Conservation (phyloP, 2,113 vertebrate genomes). For the Lasiurus cinereus region DNA sequence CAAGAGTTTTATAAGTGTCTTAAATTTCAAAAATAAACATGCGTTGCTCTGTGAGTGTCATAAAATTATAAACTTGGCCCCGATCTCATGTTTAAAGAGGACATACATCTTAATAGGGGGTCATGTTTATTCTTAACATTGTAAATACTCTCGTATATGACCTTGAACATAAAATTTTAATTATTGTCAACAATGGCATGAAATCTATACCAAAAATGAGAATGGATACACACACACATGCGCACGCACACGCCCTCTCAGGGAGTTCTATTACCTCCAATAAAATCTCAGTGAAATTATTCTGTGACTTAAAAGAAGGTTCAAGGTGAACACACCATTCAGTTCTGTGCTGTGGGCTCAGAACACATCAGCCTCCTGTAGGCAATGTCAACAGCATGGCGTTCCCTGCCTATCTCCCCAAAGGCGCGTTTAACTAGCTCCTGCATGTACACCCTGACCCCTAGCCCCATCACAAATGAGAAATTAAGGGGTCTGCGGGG, state of each 20-base stretch:
- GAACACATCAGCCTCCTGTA: constrained; percentile 42
- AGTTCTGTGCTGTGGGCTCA: constrained; percentile 11
- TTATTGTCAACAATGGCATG: constrained; percentile 81
- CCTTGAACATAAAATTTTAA: constrained; percentile 85
- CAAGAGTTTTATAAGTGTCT: constrained; percentile 77
- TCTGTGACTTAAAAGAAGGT: constrained; percentile 78
- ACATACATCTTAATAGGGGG: constrained; percentile 78
- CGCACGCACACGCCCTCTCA: background rate
- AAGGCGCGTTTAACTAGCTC: background rate
- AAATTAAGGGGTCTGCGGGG: background rate
- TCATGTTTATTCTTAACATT: constrained; percentile 77
- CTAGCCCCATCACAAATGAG: background rate
- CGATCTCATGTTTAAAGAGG: constrained; percentile 81
- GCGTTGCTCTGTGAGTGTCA: constrained; percentile 77
- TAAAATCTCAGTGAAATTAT: constrained; percentile 81
- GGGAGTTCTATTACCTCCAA: constrained; percentile 79
- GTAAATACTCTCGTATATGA: constrained; percentile 82
- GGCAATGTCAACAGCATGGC: background rate
- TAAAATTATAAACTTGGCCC: constrained; percentile 76
- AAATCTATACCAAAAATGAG: constrained; percentile 76
- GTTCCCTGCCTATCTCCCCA: background rate
- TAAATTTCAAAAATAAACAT: constrained; percentile 83
- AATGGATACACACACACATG: background rate
- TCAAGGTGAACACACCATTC: constrained; percentile 71
- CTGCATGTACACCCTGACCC: rapidly evolving